A percentile compares a stretch with the other conserved stretches of the same genome.
phyloP scores from a whole-genome alignment of 2,113 vertebrate species.

The Peromyscus californicus region DNA sequence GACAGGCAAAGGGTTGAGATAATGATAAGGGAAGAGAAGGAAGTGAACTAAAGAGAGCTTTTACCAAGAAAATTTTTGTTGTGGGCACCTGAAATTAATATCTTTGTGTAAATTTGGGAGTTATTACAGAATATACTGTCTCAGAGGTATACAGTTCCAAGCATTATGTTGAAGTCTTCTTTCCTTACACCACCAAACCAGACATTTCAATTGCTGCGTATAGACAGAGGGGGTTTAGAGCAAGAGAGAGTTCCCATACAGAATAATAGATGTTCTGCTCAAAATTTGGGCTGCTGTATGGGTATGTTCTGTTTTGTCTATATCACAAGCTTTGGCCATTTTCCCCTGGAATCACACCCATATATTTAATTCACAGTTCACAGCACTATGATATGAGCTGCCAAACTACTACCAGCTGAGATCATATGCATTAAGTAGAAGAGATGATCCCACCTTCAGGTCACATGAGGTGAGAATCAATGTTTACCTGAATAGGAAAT shows the following conservation, averaged over 20 bases:
- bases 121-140: neutral
- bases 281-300: neutral
- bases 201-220: neutral
- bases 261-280: neutral
- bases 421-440: too few species aligned
- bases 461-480: neutral
- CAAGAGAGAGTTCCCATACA: neutral
- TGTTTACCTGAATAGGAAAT: neutral
- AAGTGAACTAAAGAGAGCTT: neutral
- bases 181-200: neutral
- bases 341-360: fast-evolving
- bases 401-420: neutral
- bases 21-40: neutral
- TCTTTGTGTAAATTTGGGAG: neutral
- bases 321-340: fast-evolving
- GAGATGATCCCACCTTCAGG: neutral
- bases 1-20: fast-evolving
- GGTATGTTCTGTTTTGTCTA: neutral
- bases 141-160: neutral
- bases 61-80: neutral
- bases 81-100: neutral
- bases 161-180: neutral
- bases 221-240: too few species aligned
- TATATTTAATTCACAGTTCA: neutral
- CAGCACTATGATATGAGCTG: neutral